Base-by-base conservation (phyloP, 1,140 invertebrate species). In the Neodiprion lecontei region DNA sequence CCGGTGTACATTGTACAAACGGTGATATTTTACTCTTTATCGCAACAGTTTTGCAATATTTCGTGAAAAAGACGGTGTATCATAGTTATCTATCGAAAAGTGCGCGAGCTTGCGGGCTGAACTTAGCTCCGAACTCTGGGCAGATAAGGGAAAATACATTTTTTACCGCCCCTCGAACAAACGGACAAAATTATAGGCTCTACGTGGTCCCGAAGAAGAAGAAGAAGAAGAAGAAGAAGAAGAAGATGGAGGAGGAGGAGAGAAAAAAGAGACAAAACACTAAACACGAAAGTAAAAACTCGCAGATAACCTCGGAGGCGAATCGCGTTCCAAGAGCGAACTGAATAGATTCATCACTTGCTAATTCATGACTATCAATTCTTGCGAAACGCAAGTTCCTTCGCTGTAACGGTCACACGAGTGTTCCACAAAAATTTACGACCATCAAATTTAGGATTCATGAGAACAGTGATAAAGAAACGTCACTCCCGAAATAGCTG, bases 11-110 rank as follows among this genome's bases (percentile, higher is more conserved):
- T 7, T 11, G 67, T 69, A 11, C 17, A 69, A 14, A 23, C 67
- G 67, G 21, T 23, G 40, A 69, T 69, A 69, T 69, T 69, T 69
- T 28, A 69, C 23, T 69, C 21, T 47, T 69, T 69, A 69, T 69
- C 67, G 11, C n/a, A 47, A 21, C 67, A 69, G 67, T 69, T 69
- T 69, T 69, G 67, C 40, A 69, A 69, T 69, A 69, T 69, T 69
- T 69, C n/a, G 21, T 23, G 10, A 11, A 12, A 14, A 47, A 14
- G 21, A 21, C 67, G 67, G 67, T 69, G 11, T 69, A 69, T 69
- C 67, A 69, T 21, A 69, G 21, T 69, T 69, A 69, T 69, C 67
- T 69, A 69, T 69, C 67, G 40, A 21, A 69, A 69, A 23, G 67
- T 69, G 11, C 9, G 67, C 40, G 17, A 69, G 67, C 21, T 69